These are phyloP conservation scores for Hyppa rectilinea DNA, from an alignment of 2,888 invertebrate genomes.

Conservation along the genomic window DNA sequence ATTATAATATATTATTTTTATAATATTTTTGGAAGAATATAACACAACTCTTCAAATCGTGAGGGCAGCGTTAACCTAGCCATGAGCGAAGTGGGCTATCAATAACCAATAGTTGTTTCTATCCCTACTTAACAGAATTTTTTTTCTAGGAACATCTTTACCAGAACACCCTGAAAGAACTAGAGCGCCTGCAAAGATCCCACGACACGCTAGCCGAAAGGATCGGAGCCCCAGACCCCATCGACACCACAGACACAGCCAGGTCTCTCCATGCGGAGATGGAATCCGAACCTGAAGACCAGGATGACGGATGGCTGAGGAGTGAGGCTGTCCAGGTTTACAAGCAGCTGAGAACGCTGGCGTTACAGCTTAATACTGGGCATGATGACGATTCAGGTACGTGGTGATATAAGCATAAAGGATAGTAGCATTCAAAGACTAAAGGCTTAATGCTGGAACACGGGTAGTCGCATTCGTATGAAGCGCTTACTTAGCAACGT, in stretches of 20 bases:
- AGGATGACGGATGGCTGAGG: constrained; percentile 91
- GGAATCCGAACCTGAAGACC: constrained; percentile 93
- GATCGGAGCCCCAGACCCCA: constrained; percentile 91
- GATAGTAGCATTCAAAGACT: background rate
- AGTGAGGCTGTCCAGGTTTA: constrained; percentile 93
- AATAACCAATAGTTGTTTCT: background rate
- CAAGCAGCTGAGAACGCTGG: constrained; percentile 93
- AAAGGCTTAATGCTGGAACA: too few species aligned
- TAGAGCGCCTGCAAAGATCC: constrained; percentile 93
- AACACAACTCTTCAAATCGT: background rate
- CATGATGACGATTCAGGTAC: constrained; percentile 94
- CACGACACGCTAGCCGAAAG: constrained; percentile 93
- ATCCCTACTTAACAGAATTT: constrained; percentile 4
- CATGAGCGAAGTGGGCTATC: background rate
- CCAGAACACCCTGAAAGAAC: constrained; percentile 91
- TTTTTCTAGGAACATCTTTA: constrained; percentile 87
- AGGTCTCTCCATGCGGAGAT: constrained; percentile 97
- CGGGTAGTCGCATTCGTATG: too few species aligned
- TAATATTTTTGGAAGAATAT: background rate
- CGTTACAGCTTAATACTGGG: constrained; percentile 94
- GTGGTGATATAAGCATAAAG: background rate
- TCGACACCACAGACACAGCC: constrained; percentile 85
- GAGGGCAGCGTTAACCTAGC: too few species aligned
- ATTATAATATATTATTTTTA: background rate
- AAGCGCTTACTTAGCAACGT: too few species aligned